phyloP scores from a whole-genome alignment of 2,797 vertebrate species.

The Sebastes hubbsi region DNA sequence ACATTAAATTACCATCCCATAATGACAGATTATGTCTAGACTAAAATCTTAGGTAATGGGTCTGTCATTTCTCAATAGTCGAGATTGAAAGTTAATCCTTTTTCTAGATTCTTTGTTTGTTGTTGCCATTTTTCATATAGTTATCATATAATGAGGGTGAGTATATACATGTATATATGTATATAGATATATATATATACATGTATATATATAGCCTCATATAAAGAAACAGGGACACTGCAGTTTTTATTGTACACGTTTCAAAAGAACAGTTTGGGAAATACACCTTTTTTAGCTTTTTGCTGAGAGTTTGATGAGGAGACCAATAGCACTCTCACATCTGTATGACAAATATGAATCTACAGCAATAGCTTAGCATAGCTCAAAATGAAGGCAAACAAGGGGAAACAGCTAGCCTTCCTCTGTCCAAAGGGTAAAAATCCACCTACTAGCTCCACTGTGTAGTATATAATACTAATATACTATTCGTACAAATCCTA shows the following conservation, averaged over 20 bases:
- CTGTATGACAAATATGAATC: not conserved
- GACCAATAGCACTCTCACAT: not conserved
- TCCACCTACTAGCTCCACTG: not conserved
- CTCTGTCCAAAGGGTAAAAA: not conserved
- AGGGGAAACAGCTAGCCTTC: not conserved
- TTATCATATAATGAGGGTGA: not conserved
- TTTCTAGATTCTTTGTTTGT: not conserved
- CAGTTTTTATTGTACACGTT: not conserved
- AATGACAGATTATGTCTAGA: not conserved
- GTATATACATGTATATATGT: no score
- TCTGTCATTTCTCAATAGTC: not conserved
- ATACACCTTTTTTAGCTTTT: not conserved
- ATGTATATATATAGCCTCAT: no score
- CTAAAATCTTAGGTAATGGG: not conserved
- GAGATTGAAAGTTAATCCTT: not conserved
- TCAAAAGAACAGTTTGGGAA: not conserved
- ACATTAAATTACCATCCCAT: slow-evolving; percentile 3
- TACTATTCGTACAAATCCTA: not conserved
- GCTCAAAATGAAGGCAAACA: not conserved
- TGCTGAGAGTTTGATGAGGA: not conserved
- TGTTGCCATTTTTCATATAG: not conserved
- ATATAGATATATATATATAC: no score
- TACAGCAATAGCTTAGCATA: not conserved
- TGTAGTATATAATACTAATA: not conserved
- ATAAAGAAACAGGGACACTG: not conserved